These are phyloP conservation scores for Lepidurus couesii DNA, from an alignment of 1,140 invertebrate species.

Conservation along the genomic window DNA sequence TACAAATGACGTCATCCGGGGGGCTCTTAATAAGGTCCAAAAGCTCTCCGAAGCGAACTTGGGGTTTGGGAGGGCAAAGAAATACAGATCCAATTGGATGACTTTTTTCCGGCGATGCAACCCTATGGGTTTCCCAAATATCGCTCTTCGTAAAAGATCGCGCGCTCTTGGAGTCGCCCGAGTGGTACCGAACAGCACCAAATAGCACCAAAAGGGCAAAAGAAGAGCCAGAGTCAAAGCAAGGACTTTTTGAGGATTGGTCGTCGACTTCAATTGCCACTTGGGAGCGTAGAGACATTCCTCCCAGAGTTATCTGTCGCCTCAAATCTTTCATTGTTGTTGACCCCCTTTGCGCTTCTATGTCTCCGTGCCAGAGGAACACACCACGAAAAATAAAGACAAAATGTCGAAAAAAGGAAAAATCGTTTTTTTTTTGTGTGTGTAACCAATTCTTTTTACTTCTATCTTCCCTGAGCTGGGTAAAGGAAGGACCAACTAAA, in stretches of 20 bases:
- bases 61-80: no score
- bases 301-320: not conserved
- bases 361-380: not conserved
- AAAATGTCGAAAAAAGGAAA: not conserved
- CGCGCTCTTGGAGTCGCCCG: no score
- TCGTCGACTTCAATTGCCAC: constrained; percentile 17
- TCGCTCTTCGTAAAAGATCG: no score
- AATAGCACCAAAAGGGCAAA: not conserved
- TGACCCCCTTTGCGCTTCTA: not conserved
- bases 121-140: no score
- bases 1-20: not conserved
- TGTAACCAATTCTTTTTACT: not conserved
- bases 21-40: no score
- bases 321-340: constrained; percentile 11
- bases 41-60: no score
- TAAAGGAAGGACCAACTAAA: constrained; percentile 5
- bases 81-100: no score
- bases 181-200: not conserved
- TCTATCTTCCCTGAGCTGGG: not conserved
- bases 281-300: constrained; percentile 18
- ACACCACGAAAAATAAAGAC: no score
- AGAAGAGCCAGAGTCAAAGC: not conserved
- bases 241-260: not conserved
- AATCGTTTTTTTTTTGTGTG: not conserved
- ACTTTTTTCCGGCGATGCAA: no score